Evolutionary conservation across 2,888 invertebrate genomes (phyloP), one percentile per base, ranked within the genome.

Genomic region (Hemicrepidius hirtus): DNA sequence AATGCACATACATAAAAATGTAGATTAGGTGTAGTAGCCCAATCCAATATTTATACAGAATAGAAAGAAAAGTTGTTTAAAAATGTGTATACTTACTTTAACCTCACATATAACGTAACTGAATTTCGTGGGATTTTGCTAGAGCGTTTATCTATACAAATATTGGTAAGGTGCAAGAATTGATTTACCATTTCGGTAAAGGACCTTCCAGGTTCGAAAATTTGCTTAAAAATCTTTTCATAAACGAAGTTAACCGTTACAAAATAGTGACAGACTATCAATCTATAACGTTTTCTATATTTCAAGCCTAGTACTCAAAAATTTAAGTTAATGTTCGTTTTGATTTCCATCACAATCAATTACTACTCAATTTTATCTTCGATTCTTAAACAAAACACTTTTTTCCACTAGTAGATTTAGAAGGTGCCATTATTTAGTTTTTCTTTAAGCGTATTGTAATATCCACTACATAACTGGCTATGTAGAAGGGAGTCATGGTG

Each of bases 1-100:
- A 83, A 81, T 79, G 80, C 84, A 81, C 80, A 78, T 84, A 82
- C 82, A 82, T 80, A 84, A 84, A 85, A 86, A 86, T 86, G 85
- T 85, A 85, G 85, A 86, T 86, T 80, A 85, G 84, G 66, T 77
- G 64, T 76, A 81, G 80, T 78, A 64, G 82, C 24, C 75, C 85
- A 82, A 53, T 46, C 57, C 40, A 68, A 41, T 68, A 37, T 13
- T 53, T 13, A 13, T 5, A 4, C 4, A 10, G 13, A 2, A 7
- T 1, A 13, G 4, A 53, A 10, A 16, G 28, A 53, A 53, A 53
- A 1, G 13, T 24, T 37, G 40, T 67, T 71, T 12, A 71, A 28
- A 44, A 55, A 35, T 28, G 32, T 3, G 69, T 64, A 82, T 84
- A 82, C 55, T 73, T 66, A 72, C 72, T 84, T 82, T 73, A 80